Conservation (phyloP, 2,888 invertebrate genomes). For the Dynastes hyllus region DNA sequence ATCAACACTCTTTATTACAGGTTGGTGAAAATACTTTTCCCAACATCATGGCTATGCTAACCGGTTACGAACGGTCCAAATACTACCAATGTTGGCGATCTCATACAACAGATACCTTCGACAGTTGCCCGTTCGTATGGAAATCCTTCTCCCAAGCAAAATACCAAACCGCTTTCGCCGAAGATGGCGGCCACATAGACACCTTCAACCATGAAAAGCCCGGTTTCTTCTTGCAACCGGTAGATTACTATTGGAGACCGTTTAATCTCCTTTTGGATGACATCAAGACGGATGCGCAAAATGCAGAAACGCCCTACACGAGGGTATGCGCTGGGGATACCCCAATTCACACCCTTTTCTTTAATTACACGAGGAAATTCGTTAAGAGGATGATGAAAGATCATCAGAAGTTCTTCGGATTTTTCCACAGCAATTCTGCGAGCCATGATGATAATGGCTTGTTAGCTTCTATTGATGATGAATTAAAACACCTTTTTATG, state of each 20-base stretch:
- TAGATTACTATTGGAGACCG: slow-evolving; percentile 88
- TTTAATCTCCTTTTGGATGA: slow-evolving; percentile 81
- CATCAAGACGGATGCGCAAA: slow-evolving; percentile 73
- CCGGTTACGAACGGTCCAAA: not conserved
- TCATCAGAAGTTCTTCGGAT: slow-evolving; percentile 80
- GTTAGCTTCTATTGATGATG: slow-evolving; percentile 81
- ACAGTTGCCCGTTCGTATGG: slow-evolving; percentile 89
- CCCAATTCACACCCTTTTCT: slow-evolving; percentile 79
- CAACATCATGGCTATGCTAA: slow-evolving; percentile 43
- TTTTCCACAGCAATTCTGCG: slow-evolving; percentile 87
- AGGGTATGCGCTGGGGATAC: slow-evolving; percentile 80
- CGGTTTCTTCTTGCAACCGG: slow-evolving; percentile 84
- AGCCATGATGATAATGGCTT: slow-evolving; percentile 89
- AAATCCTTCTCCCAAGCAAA: slow-evolving; percentile 82
- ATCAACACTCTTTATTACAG: slow-evolving; percentile 1
- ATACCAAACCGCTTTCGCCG: slow-evolving; percentile 85
- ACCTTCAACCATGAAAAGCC: slow-evolving; percentile 85
- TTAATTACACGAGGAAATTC: slow-evolving; percentile 81
- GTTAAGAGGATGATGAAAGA: slow-evolving; percentile 75
- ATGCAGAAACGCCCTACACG: slow-evolving; percentile 77
- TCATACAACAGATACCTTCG: slow-evolving; percentile 75
- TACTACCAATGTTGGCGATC: slow-evolving; percentile 12
- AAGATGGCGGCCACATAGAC: slow-evolving; percentile 85
- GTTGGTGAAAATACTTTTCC: slow-evolving; percentile 43
- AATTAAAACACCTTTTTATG: slow-evolving; percentile 75